Evolutionary conservation across 1,140 invertebrate genomes (phyloP).

Genomic region (Drosophila orosa): DNA sequence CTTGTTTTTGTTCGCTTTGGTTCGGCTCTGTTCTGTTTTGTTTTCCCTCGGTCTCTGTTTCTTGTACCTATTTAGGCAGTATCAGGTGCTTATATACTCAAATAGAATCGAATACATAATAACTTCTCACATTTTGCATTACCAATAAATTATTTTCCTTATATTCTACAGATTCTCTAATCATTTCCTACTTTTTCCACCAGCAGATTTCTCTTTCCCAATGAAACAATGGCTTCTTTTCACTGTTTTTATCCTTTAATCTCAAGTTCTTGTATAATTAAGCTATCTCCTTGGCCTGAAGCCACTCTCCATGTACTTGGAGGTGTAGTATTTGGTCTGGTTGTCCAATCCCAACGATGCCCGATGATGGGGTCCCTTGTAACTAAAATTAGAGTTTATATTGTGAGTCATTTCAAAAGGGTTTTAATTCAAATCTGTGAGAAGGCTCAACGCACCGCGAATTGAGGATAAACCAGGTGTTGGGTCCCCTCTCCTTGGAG

Average conservation of each 20-base stretch:
- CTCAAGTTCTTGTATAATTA: neutral
- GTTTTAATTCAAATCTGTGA: too few species aligned
- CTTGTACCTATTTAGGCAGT: too few species aligned
- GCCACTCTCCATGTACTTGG: constrained; percentile 54
- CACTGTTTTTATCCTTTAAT: neutral
- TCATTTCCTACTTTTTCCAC: neutral
- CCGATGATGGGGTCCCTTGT: constrained; percentile 58
- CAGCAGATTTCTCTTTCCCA: too few species aligned
- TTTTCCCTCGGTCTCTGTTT: too few species aligned
- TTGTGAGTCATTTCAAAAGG: neutral
- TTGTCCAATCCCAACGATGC: constrained; percentile 10
- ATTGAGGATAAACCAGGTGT: constrained; percentile 78
- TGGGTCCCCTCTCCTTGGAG: constrained; percentile 25
- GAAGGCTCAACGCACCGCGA: constrained; percentile 56
- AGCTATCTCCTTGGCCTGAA: constrained; percentile 18
- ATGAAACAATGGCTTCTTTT: neutral
- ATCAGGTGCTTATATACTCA: too few species aligned
- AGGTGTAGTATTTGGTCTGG: constrained; percentile 61
- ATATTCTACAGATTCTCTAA: too few species aligned
- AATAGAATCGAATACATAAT: too few species aligned
- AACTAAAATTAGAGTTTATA: constrained; percentile 34
- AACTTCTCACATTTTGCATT: too few species aligned
- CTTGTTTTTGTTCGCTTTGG: too few species aligned
- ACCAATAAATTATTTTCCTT: too few species aligned
- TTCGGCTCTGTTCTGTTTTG: too few species aligned